Evolutionary conservation across 2,797 vertebrate genomes (phyloP).

Genomic region (Squalus acanthias): DNA sequence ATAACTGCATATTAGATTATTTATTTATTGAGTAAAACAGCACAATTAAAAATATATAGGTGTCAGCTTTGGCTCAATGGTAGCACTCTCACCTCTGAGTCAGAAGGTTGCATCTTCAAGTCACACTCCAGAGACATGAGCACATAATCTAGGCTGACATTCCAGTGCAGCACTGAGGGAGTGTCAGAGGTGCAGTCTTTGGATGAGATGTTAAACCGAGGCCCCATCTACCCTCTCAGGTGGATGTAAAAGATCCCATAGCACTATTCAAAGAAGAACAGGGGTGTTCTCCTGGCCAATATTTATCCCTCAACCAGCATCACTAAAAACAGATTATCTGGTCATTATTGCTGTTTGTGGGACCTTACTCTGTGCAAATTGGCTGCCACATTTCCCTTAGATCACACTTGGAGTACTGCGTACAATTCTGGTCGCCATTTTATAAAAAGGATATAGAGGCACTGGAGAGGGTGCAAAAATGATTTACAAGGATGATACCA

Average conservation of each 20-base stretch:
- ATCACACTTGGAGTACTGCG: no score
- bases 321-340: no score
- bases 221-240: not conserved
- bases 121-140: not conserved
- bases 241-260: not conserved
- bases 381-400: not conserved
- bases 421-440: no score
- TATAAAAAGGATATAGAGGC: no score
- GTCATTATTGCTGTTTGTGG: not conserved
- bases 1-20: not conserved
- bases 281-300: not conserved
- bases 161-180: not conserved
- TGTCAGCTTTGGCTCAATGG: not conserved
- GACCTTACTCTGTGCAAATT: not conserved
- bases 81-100: no score
- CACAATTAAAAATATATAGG: not conserved
- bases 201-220: not conserved
- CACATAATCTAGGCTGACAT: not conserved
- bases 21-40: not conserved
- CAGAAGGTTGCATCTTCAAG: not conserved
- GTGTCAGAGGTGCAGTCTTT: not conserved
- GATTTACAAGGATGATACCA: no score
- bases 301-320: not conserved
- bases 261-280: not conserved
- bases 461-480: no score